Percentiles rank a stretch among this genome's conserved stretches.
Conservation (phyloP, 2,888 invertebrate species). For the Netelia melanura region DNA sequence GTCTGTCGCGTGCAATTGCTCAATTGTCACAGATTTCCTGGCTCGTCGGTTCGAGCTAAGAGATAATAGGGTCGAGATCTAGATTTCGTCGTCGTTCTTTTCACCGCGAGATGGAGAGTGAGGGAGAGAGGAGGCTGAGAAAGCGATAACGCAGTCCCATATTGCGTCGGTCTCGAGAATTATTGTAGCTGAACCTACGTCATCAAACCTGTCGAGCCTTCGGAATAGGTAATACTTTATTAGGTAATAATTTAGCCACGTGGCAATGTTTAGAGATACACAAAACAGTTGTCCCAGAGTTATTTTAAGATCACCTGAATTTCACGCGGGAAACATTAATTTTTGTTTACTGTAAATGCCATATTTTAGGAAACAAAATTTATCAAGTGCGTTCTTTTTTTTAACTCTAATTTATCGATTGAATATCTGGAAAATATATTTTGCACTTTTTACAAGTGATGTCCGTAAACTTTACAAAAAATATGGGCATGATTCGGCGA, state of each 20-base stretch:
- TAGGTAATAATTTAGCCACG: not conserved
- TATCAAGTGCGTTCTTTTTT: too few species aligned
- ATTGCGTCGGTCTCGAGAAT: constrained; percentile 27
- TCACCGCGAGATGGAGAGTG: constrained; percentile 9
- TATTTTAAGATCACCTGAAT: too few species aligned
- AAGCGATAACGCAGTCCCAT: constrained; percentile 20
- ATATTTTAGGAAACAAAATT: too few species aligned
- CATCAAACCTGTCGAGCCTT: not conserved
- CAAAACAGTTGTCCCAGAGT: not conserved
- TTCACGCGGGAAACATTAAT: too few species aligned
- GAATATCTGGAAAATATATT: too few species aligned
- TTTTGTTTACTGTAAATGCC: too few species aligned
- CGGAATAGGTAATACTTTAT: not conserved
- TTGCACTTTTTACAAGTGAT: too few species aligned
- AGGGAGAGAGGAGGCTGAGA: constrained; percentile 2
- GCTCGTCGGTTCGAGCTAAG: constrained; percentile 30
- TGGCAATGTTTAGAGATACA: not conserved
- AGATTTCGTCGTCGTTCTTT: constrained; percentile 55
- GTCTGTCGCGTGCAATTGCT: constrained; percentile 71
- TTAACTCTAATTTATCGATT: too few species aligned
- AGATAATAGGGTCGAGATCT: constrained; percentile 62
- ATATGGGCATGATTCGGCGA: too few species aligned
- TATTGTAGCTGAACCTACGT: not conserved
- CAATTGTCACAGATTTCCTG: constrained; percentile 78
- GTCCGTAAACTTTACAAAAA: too few species aligned